These are phyloP conservation scores for Euplexia lucipara DNA, from an alignment of 2,888 invertebrate genomes.

Conservation along the genomic window DNA sequence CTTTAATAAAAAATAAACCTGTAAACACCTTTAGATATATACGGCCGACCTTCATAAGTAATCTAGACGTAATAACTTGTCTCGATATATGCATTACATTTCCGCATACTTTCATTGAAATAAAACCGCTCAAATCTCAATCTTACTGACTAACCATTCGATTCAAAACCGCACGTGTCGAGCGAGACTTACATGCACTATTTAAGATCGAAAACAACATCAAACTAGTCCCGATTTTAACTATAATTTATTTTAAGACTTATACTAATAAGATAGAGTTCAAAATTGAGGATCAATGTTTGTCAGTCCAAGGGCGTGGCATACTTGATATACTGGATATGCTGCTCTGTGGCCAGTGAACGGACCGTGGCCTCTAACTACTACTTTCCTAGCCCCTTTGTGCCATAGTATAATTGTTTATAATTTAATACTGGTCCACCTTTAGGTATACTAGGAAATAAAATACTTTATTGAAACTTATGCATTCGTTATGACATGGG, in stretches of 20 bases:
- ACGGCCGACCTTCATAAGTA: constrained; percentile 44
- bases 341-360: constrained; percentile 54
- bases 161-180: not conserved
- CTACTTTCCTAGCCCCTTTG: constrained; percentile 81
- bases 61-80: constrained; percentile 26
- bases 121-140: constrained; percentile 2
- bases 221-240: constrained; percentile 8
- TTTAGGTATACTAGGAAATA: constrained; percentile 57
- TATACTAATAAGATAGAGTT: constrained; percentile 2
- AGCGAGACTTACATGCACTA: not conserved
- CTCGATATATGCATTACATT: constrained; percentile 39
- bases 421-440: constrained; percentile 70
- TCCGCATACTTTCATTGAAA: constrained; percentile 56
- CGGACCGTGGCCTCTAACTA: constrained; percentile 83
- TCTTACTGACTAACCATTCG: not conserved
- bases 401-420: constrained; percentile 55
- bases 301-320: constrained; percentile 54
- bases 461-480: constrained; percentile 44
- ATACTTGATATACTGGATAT: constrained; percentile 52
- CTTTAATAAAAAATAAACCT: not conserved
- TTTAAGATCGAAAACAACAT: not conserved
- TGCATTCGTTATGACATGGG: constrained; percentile 15
- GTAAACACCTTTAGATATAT: not conserved
- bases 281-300: constrained; percentile 4
- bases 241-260: constrained; percentile 1